Percentiles rank a stretch among this genome's conserved stretches.
Evolutionary conservation across 2,797 vertebrate genomes (phyloP).

Genomic region (Botia kubotai): DNA sequence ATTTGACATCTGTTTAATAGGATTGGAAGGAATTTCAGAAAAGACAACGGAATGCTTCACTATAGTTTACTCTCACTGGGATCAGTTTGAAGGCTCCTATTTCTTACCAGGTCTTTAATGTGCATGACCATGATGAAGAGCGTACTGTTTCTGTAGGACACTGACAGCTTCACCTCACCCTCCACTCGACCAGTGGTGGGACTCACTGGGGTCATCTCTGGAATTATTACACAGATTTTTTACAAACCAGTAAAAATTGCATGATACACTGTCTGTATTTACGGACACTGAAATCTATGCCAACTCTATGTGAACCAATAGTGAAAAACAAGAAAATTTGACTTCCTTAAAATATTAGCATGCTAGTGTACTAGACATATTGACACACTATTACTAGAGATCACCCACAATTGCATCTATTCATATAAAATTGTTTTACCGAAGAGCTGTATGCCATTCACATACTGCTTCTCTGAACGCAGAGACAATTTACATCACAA

Average conservation of each 20-base stretch:
- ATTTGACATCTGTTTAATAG: slow-evolving; percentile 85
- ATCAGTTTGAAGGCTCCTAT: background rate
- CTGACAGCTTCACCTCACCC: slow-evolving; percentile 95
- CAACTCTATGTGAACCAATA: background rate
- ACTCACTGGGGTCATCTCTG: slow-evolving; percentile 85
- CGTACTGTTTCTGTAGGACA: slow-evolving; percentile 95
- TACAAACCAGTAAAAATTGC: background rate
- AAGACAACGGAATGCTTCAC: background rate
- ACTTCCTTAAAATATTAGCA: background rate
- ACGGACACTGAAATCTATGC: background rate
- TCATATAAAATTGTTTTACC: background rate
- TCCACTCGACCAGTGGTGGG: slow-evolving; percentile 89
- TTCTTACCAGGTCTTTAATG: slow-evolving; percentile 82
- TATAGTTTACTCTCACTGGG: background rate
- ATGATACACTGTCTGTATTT: background rate
- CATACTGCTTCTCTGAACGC: background rate
- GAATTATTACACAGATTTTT: slow-evolving; percentile 6
- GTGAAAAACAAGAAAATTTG: background rate
- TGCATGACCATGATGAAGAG: slow-evolving; percentile 99
- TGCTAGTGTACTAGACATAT: no score
- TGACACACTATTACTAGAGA: background rate
- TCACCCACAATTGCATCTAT: background rate
- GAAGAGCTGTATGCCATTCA: background rate
- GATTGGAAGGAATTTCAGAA: background rate
- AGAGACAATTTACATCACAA: no score